A percentile compares a stretch with the other conserved stretches of the same genome.
Conservation (phyloP, 2,113 vertebrate genomes). For the Bos indicus region DNA sequence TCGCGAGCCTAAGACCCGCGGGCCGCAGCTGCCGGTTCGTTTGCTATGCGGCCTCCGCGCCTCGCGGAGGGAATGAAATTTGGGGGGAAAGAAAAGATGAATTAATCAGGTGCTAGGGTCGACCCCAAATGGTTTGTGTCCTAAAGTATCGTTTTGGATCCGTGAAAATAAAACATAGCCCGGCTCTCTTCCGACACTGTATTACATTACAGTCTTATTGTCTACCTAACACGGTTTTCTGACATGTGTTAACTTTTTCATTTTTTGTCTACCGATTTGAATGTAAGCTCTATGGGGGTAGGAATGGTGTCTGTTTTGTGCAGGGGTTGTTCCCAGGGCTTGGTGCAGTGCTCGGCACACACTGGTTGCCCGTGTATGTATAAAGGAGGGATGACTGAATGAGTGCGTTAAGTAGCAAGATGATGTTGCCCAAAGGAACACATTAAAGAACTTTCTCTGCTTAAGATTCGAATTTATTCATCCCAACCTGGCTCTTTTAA, state of each 20-base stretch:
- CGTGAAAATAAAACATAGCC: neutral
- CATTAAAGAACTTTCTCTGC: neutral
- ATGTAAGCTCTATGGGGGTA: neutral
- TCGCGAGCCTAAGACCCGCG: neutral
- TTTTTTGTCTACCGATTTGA: neutral
- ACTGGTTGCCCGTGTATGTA: neutral
- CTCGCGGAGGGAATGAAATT: neutral
- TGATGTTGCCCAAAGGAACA: neutral
- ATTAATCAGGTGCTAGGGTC: neutral
- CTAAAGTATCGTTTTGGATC: neutral
- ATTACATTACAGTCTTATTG: neutral
- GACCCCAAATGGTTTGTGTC: neutral
- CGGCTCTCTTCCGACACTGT: neutral
- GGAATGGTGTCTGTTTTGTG: neutral
- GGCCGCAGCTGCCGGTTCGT: neutral
- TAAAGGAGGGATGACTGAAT: neutral
- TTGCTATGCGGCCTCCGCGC: no score
- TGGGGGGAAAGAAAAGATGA: neutral
- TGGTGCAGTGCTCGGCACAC: neutral
- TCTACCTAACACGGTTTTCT: neutral
- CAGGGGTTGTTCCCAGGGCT: neutral
- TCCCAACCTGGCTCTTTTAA: neutral
- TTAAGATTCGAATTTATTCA: neutral
- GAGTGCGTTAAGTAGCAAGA: neutral
- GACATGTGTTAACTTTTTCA: neutral